Conservation (phyloP, 2,113 vertebrate genomes). For the Nesogale talazaci region DNA sequence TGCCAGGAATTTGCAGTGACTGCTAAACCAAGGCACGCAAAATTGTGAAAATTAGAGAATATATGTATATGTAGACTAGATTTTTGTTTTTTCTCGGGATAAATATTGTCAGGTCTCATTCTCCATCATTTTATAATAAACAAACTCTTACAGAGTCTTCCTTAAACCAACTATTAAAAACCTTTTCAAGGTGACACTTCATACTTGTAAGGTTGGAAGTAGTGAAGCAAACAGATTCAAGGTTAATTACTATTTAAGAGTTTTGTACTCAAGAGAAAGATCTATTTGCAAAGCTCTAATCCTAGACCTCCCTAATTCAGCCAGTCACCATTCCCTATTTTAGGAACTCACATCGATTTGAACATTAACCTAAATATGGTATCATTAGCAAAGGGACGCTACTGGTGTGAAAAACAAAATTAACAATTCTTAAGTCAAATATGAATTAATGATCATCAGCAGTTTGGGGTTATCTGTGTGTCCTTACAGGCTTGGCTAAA, state of each 20-base stretch:
- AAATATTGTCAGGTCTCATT: background rate
- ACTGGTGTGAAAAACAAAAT: slow-evolving; percentile 34
- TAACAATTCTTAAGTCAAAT: slow-evolving; percentile 39
- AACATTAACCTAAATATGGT: slow-evolving; percentile 51
- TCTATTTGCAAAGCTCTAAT: slow-evolving; percentile 54
- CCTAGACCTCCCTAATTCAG: slow-evolving; percentile 10
- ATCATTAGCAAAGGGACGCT: slow-evolving; percentile 12
- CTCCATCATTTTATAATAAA: slow-evolving; percentile 3
- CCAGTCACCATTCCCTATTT: slow-evolving; percentile 36
- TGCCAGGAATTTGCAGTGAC: background rate
- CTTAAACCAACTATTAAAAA: slow-evolving; percentile 40
- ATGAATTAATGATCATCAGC: slow-evolving; percentile 36
- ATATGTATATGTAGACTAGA: background rate
- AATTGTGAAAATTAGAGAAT: slow-evolving; percentile 20
- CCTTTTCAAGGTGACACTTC: slow-evolving; percentile 23
- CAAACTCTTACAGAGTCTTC: slow-evolving; percentile 8
- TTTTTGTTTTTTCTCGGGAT: background rate
- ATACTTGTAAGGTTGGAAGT: background rate
- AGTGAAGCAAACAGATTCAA: slow-evolving; percentile 1
- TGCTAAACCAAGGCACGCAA: slow-evolving; percentile 25
- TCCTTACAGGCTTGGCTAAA: slow-evolving; percentile 37
- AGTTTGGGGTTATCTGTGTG: slow-evolving; percentile 32
- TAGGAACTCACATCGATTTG: slow-evolving; percentile 31
- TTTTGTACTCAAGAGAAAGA: slow-evolving; percentile 35
- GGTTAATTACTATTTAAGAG: slow-evolving; percentile 30